Conservation (phyloP, 2,113 vertebrate species). For the Triplophysa siluroides region DNA sequence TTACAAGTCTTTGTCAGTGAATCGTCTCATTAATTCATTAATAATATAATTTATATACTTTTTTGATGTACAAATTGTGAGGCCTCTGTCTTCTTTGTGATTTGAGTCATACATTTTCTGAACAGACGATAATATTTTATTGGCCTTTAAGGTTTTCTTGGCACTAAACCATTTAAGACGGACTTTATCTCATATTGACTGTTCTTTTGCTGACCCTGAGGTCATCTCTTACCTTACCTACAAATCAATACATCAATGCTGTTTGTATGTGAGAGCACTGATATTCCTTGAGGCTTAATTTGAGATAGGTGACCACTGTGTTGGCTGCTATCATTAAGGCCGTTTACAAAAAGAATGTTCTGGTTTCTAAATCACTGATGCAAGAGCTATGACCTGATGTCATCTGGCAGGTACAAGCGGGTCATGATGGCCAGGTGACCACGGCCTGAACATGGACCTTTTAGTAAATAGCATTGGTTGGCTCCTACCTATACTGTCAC, state of each 20-base stretch:
- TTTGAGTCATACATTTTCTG: neutral
- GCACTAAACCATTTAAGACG: constrained; percentile 40
- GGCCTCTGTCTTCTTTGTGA: neutral
- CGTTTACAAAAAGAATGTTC: neutral
- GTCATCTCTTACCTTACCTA: constrained; percentile 46
- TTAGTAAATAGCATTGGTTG: constrained; percentile 58
- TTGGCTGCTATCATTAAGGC: neutral
- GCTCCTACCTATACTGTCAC: neutral
- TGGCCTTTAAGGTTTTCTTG: neutral
- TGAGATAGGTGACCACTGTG: neutral
- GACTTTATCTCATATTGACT: constrained; percentile 46
- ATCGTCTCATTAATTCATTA: too few relatives aligned
- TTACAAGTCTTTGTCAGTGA: too few relatives aligned
- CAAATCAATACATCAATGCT: constrained; percentile 46
- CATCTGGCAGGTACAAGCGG: constrained; percentile 51
- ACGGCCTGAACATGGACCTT: constrained; percentile 58
- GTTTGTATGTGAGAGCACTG: constrained; percentile 9
- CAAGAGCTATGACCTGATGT: constrained; percentile 15
- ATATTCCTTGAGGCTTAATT: neutral
- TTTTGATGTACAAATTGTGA: too few relatives aligned
- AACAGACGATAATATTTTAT: neutral
- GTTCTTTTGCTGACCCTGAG: constrained; percentile 51
- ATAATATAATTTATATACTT: too few relatives aligned
- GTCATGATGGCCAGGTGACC: constrained; percentile 65
- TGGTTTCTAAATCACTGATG: neutral